These are phyloP conservation scores for Macrobrachium nipponense DNA, from an alignment of 1,140 invertebrate species.

Conservation along the genomic window DNA sequence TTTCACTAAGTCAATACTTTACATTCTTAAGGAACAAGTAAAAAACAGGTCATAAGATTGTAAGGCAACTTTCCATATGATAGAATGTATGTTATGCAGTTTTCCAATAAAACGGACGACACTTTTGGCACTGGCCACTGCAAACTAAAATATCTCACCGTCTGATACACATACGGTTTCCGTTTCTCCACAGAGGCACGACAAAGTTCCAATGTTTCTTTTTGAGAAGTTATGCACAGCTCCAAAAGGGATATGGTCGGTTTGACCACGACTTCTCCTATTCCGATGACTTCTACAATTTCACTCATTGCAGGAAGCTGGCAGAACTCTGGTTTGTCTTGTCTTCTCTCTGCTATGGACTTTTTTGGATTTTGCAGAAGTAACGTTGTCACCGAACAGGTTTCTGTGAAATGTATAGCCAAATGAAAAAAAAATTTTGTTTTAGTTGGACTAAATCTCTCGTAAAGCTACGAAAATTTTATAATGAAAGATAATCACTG, in stretches of 20 bases:
- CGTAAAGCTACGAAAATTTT: no score
- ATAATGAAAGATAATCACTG: no score
- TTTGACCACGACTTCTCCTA: constrained; percentile 43
- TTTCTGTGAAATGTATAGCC: no score
- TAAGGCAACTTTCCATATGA: not conserved
- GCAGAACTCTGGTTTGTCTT: no score
- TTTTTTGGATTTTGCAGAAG: no score
- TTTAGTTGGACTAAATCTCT: no score
- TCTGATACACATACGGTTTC: constrained; percentile 37
- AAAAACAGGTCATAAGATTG: no score
- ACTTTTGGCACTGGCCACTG: not conserved
- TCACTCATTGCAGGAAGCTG: not conserved
- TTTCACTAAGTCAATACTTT: no score
- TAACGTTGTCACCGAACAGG: no score
- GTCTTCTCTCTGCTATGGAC: no score
- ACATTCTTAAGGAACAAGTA: no score
- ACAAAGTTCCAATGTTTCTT: constrained; percentile 32
- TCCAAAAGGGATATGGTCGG: constrained; percentile 29
- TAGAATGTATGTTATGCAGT: not conserved
- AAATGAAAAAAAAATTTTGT: no score
- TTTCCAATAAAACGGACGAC: not conserved
- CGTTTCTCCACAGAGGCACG: constrained; percentile 40
- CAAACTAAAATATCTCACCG: constrained; percentile 13
- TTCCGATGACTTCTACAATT: constrained; percentile 35
- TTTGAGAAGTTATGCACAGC: constrained; percentile 12